These are phyloP conservation scores for Stegostoma tigrinum DNA, from an alignment of 2,113 vertebrate species.

Conservation along the genomic window DNA sequence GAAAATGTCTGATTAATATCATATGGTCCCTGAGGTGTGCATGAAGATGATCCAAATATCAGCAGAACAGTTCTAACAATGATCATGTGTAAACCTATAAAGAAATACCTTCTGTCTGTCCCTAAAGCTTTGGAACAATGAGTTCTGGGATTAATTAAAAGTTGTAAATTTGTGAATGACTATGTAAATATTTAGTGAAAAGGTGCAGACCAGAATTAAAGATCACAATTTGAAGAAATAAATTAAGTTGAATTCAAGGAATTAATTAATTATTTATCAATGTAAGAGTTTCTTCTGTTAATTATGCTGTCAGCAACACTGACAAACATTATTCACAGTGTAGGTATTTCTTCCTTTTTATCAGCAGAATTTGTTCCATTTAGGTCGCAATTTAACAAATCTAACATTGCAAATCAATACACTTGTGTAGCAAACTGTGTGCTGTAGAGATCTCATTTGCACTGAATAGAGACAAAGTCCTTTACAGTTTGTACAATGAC, in stretches of 20 bases:
- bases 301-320: background rate
- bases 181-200: conserved; percentile 26
- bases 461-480: conserved; percentile 19
- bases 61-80: background rate
- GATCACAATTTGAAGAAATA: conserved; percentile 6
- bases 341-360: conserved; percentile 22
- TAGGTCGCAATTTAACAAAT: conserved; percentile 30
- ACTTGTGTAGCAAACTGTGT: conserved; percentile 12
- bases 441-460: background rate
- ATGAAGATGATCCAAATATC: background rate
- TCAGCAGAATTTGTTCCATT: background rate
- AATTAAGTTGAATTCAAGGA: background rate
- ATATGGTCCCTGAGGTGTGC: background rate
- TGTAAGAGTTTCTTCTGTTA: background rate
- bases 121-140: background rate
- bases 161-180: background rate
- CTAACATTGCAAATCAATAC: conserved; percentile 26
- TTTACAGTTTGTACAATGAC: conserved; percentile 34
- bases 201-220: background rate
- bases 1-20: background rate
- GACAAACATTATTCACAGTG: background rate
- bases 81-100: background rate
- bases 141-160: background rate
- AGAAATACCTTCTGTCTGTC: too few relatives aligned
- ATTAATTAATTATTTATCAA: conserved; percentile 4